A percentile compares a stretch with the other conserved stretches of the same genome.
Conservation (phyloP, 2,113 vertebrate species). For the Centropus unirufus region DNA sequence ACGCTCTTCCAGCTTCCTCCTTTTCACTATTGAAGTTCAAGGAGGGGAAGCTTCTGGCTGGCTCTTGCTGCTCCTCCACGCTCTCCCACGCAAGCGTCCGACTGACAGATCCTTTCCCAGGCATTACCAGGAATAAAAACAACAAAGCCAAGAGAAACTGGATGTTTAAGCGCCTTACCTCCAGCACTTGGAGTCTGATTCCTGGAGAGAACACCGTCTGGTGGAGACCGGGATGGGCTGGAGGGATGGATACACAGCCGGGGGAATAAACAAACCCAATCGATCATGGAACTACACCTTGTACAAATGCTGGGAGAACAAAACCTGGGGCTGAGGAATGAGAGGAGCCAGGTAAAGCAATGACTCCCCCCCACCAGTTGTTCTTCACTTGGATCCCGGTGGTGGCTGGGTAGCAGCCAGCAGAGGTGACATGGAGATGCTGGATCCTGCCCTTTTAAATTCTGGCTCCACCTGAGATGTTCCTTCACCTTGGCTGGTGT, state of each 20-base stretch:
- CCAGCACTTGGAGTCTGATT: not conserved
- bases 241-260: not conserved
- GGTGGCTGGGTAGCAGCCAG: not conserved
- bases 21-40: conserved; percentile 18
- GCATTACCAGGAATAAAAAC: not conserved
- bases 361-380: rapidly evolving
- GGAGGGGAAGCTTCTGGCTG: not conserved
- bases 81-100: not conserved
- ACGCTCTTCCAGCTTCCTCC: not conserved
- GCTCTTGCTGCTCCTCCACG: not conserved
- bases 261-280: not conserved
- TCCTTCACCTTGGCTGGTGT: not conserved
- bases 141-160: not conserved
- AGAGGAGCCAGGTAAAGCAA: not conserved
- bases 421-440: rapidly evolving
- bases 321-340: rapidly evolving
- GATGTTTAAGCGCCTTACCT: not conserved
- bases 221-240: not conserved
- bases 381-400: not conserved
- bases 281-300: not conserved
- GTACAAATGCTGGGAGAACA: not conserved
- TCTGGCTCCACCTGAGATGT: not conserved
- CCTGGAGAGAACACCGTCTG: not conserved
- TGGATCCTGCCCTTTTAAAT: not conserved
- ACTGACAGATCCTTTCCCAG: not conserved